Base-by-base conservation (phyloP, 1,140 invertebrate genomes). In the Gonioctena quinquepunctata region DNA sequence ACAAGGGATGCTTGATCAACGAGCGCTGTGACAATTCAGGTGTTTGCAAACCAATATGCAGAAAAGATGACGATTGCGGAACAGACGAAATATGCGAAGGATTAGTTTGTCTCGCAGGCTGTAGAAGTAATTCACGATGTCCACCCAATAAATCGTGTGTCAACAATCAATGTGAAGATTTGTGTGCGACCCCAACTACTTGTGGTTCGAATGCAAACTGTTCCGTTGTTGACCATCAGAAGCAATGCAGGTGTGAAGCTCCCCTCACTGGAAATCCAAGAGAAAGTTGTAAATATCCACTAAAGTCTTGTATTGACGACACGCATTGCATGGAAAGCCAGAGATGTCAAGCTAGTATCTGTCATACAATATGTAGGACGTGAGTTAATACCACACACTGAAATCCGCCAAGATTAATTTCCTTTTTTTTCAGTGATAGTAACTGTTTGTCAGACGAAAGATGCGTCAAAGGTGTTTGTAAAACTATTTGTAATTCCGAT, bases 201-300 rank as follows among this genome's bases (percentile, higher is more conserved):
- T 96, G 94, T 81, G 94, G 94, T 21, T 92, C 89, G 3, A 96
- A 96, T 81, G 91, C 94, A 1, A 74, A 88, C 22, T 96, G 94
- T 77, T 79, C 81, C 26, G 87, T 91, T 1, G 80, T 86, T 63
- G 88, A 91, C 78, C 94, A 96, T 81, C 83, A 86, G 50, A 91
- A 91, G 69, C 80, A 88, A 67, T 97, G 95, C 79, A 85, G 80
- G 25, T 97, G 95, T 83, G 89, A 90, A 2, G 71, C 86, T 52
- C 87, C 88, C 16, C 85, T 96, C 13, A 84, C 89, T 33, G 95
- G 95, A 26, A 90, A 96, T 85, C 87, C 94, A 21, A 84, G 88
- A 67, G 82, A 89, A 22, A 89, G 88, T 25, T 96, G 95, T 79
- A 89, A 90, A 79, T 87, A 91, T 75, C 86, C 88, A 16, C 84